Conservation (phyloP, 2,888 invertebrate genomes). For the Limenitis camilla region DNA sequence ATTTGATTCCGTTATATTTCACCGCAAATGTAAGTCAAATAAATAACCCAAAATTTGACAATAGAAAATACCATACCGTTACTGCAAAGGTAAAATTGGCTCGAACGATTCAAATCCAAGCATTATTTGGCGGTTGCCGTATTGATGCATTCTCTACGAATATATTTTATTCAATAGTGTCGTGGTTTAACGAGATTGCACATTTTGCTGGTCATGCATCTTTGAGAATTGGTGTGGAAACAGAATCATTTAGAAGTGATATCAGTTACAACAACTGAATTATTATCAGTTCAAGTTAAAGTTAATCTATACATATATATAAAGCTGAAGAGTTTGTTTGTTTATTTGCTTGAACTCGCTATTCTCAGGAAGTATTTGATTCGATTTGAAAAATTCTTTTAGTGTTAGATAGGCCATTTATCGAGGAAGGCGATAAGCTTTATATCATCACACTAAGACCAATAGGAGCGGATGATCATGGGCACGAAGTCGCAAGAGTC, state of each 20-base stretch:
- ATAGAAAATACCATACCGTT: background rate
- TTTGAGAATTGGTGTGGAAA: conserved; percentile 13
- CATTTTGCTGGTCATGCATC: conserved; percentile 21
- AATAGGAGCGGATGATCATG: too few relatives aligned
- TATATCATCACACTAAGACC: too few relatives aligned
- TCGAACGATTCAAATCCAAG: background rate
- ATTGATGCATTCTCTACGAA: conserved; percentile 20
- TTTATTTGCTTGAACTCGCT: too few relatives aligned
- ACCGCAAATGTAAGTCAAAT: background rate
- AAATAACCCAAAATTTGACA: background rate
- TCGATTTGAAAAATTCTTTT: too few relatives aligned
- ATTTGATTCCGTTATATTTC: too few relatives aligned
- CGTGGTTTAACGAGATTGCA: conserved; percentile 38
- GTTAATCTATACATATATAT: too few relatives aligned
- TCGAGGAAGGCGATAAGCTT: too few relatives aligned
- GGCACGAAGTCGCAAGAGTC: too few relatives aligned
- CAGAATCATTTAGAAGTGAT: background rate
- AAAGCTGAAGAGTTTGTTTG: too few relatives aligned
- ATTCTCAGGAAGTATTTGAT: too few relatives aligned
- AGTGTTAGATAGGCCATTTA: too few relatives aligned
- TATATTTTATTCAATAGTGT: conserved; percentile 44
- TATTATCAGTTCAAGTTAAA: too few relatives aligned
- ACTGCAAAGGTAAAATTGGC: background rate
- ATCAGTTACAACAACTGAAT: background rate
- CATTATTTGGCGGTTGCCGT: conserved; percentile 7